Evolutionary conservation across 30 jellyfish, hydroid and myxozoan genomes (phyloP), one percentile per base, ranked within the genome.

Genomic region (Aurelia coerulea): DNA sequence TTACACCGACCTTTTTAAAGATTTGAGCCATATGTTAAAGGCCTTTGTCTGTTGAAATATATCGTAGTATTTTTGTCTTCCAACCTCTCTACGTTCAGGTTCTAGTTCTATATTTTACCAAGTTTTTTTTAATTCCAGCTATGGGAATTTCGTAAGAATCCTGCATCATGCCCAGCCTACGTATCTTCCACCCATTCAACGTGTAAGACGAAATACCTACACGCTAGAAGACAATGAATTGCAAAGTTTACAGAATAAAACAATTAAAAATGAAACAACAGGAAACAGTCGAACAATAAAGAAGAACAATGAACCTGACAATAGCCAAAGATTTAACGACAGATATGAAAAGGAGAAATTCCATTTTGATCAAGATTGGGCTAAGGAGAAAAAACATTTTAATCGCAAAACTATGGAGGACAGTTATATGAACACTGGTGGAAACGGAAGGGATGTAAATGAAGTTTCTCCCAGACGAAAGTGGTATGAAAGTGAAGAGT

Each of bases 101-200:
- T 23, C 29, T 23, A 23, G 29, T 23, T 23, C 29, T 23, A 23
- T 23, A 23, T 23, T 23, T 23, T 23, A 23, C 29, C 29, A 23
- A 23, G 29, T 23, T 23, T 23, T 23, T 23, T 23, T 23, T 23
- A 23, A 46, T 19, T 70, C 23, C 74, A 79, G 89, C 80, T 79
- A 79, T 50, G 53, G 67, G 5, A 17, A 11, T 31, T 64, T 79
- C 50, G 34, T 79, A 31, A 9, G 23, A 32, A 49, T 64, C 8
- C 89, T 79, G 17, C 65, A 51, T 62, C 62, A 79, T 37, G 89
- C 89, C 32, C 80, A 79, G 60, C 89, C 89, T 9, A 79, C 89
- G 8, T 79, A 79, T 41, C 78, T 79, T 34, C 89, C 89, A 11
- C 89, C 89, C 12, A 31, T 79, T 14, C 46, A 51, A 39, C 89